phyloP scores from a whole-genome alignment of 2,888 invertebrate genomes.

The Drosophila maculinotata region DNA sequence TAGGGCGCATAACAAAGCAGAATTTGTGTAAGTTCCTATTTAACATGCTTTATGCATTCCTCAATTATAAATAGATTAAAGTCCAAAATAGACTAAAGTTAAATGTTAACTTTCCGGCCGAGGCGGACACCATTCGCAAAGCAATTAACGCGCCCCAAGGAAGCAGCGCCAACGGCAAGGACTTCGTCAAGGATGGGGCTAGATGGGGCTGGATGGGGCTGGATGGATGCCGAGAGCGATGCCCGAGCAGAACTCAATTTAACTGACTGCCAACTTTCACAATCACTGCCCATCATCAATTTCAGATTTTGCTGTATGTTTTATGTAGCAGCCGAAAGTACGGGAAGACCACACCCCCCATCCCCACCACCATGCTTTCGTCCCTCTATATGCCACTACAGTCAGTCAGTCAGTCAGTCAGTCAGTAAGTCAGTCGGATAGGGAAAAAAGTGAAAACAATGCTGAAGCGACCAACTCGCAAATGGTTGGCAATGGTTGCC shows the following conservation, averaged over 20 bases:
- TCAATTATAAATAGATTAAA: conserved; percentile 79
- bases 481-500: conserved; percentile 63
- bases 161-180: conserved; percentile 36
- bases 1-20: conserved; percentile 78
- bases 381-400: conserved; percentile 2
- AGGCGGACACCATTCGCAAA: conserved; percentile 80
- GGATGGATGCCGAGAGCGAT: conserved; percentile 47
- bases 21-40: conserved; percentile 79
- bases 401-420: conserved; percentile 22
- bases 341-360: conserved; percentile 24
- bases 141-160: conserved; percentile 76
- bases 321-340: conserved; percentile 68
- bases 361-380: neutral
- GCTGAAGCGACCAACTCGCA: conserved; percentile 59
- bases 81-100: conserved; percentile 80
- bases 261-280: conserved; percentile 80
- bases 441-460: conserved; percentile 77
- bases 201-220: neutral
- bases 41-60: conserved; percentile 79
- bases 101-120: conserved; percentile 79
- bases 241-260: conserved; percentile 73
- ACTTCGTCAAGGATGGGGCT: conserved; percentile 1
- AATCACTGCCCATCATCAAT: conserved; percentile 81
- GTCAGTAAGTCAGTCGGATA: conserved; percentile 26
- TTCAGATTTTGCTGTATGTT: conserved; percentile 81